Conservation (phyloP, 1,140 invertebrate genomes). For the Atopsyche davidsoni region DNA sequence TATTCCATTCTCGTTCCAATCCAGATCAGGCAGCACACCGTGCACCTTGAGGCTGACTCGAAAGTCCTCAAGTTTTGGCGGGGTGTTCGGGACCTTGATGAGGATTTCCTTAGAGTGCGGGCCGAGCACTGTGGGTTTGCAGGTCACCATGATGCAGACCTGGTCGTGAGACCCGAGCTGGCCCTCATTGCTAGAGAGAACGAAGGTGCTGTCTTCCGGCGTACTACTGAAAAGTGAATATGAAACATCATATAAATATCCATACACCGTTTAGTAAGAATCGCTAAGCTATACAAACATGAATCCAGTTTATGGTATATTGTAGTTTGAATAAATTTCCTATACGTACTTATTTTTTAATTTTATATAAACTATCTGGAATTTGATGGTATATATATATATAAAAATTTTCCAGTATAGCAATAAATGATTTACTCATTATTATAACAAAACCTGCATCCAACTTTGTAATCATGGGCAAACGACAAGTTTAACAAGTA, state of each 20-base stretch:
- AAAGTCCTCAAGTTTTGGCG: not conserved
- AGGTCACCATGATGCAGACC: not conserved
- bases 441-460: no score
- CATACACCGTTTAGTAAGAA: not conserved
- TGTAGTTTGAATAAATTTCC: no score
- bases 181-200: no score
- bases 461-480: no score
- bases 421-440: no score
- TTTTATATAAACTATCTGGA: no score
- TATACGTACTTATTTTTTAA: no score
- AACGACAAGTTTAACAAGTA: no score
- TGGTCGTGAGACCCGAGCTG: not conserved
- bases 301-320: not conserved
- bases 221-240: not conserved
- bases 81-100: conserved; percentile 3
- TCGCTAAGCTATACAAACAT: not conserved
- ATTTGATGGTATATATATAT: no score
- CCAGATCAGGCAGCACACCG: conserved; percentile 5
- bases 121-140: not conserved
- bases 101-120: conserved; percentile 2
- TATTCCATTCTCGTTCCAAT: not conserved
- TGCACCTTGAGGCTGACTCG: not conserved
- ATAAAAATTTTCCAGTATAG: no score
- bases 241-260: not conserved
- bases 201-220: not conserved